Conservation (phyloP, 2,888 invertebrate genomes). For the Gerris lacustris region DNA sequence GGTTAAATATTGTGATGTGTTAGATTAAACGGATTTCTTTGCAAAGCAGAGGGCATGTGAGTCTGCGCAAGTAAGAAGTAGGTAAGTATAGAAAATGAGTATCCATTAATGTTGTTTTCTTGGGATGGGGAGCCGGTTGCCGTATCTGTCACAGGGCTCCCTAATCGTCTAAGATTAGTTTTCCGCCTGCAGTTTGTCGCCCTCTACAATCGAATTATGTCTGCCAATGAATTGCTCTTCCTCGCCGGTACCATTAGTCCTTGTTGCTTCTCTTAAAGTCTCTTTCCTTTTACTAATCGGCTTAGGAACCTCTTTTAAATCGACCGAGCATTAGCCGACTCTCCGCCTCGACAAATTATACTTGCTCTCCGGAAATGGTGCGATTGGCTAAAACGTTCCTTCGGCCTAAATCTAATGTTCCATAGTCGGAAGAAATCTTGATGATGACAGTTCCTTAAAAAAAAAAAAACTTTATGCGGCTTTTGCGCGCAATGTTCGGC, state of each 20-base stretch:
- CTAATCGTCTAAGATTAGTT: not conserved
- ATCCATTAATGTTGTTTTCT: not conserved
- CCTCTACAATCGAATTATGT: not conserved
- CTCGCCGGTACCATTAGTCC: not conserved
- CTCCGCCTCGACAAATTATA: not conserved
- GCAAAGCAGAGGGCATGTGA: too few species aligned
- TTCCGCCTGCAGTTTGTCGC: constrained; percentile 5
- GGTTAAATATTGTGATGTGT: too few species aligned
- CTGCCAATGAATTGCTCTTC: not conserved
- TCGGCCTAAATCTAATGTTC: too few species aligned
- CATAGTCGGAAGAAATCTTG: too few species aligned
- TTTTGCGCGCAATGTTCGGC: too few species aligned
- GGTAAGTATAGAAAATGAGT: constrained; percentile 5
- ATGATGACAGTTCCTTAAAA: too few species aligned
- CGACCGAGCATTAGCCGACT: not conserved
- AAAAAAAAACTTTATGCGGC: too few species aligned
- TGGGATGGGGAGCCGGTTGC: not conserved
- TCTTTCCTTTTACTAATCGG: not conserved
- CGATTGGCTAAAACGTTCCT: too few species aligned
- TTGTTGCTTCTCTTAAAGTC: constrained; percentile 3
- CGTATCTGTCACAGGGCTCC: not conserved
- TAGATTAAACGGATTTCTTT: too few species aligned
- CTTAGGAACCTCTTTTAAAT: not conserved
- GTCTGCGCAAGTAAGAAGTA: not conserved
- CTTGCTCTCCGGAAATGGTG: not conserved